Base-by-base conservation (phyloP, 2,888 invertebrate genomes). In the Tiliacea aurago region DNA sequence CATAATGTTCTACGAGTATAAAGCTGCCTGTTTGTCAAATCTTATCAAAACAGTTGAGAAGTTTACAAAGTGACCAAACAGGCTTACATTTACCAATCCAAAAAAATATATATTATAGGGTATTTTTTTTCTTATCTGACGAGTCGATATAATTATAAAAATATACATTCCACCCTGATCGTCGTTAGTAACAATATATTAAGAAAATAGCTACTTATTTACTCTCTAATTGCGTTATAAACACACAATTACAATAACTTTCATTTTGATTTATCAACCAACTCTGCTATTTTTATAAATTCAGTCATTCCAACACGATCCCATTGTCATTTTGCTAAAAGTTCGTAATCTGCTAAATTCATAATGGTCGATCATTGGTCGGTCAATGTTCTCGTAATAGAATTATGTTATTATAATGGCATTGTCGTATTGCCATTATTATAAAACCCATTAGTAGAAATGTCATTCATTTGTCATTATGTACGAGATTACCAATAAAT, bases 191-290 rank as follows among this genome's bases (percentile, higher is more conserved):
- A 45, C 3, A 56, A 56, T 77, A 20, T 53, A 15, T 41, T 33
- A 43, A 47, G 23, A 62, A 61, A 56, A 43, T 55, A 47, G 28
- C n/a, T 51, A 64, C n/a, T 23, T 47, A 70, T 77, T 75, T 45
- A 68, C 4, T 15, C 15, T 45, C 10, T 28, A 51, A 28, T n/a
- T 51, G 7, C 41, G 10, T 15, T 18, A 20, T 13, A 15, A 23
- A 23, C 10, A 59, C 2, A 61, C 15, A 61, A 43, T 23, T 5
- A 51, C 4, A 28, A 41, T 28, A 43, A 7, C 33, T 69, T 69
- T 41, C n/a, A 41, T 15, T 70, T 70, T 70, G 1, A 68, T 69
- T 20, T 11, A 28, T 11, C 3, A 28, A 11, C 1, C 13, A 28
- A 51, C 9, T n/a, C n/a, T n/a, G n/a, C n/a, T n/a, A n/a, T n/a